Percentiles rank a stretch among this genome's conserved stretches.
Evolutionary conservation across 2,113 vertebrate genomes (phyloP).

Genomic region (Callionymus lyra): DNA sequence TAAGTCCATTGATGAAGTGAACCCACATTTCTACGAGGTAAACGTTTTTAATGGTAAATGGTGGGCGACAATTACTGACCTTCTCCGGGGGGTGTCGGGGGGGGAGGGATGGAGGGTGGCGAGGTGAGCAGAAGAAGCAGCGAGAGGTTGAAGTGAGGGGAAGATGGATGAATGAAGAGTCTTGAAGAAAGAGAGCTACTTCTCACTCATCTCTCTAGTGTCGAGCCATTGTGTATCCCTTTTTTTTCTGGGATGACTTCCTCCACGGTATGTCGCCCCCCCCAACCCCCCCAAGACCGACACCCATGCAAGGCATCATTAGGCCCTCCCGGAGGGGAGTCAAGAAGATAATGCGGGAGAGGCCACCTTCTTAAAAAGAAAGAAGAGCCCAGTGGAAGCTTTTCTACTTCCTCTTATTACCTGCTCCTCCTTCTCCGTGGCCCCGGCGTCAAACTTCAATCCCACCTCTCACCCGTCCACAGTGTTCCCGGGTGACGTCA

Average conservation of each 20-base stretch:
- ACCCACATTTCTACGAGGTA: too few relatives aligned
- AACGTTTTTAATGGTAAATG: too few relatives aligned
- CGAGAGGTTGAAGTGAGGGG: constrained; percentile 76
- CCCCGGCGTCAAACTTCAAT: constrained; percentile 30
- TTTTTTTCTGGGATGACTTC: constrained; percentile 35
- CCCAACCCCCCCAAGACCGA: constrained; percentile 67
- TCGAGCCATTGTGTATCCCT: constrained; percentile 35
- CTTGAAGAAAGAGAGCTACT: constrained; percentile 79
- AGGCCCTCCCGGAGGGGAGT: constrained; percentile 83
- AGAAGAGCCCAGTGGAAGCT: constrained; percentile 46
- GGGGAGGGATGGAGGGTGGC: constrained; percentile 23
- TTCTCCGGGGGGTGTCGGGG: constrained; percentile 28
- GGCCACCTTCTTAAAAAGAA: constrained; percentile 77
- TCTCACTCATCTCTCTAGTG: constrained; percentile 64
- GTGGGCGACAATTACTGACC: constrained; percentile 41
- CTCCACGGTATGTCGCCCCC: constrained; percentile 6
- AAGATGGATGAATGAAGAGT: constrained; percentile 56
- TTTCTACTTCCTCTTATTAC: constrained; percentile 70
- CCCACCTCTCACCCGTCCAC: constrained; percentile 33
- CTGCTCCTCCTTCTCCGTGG: constrained; percentile 71
- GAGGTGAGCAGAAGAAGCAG: constrained; percentile 48
- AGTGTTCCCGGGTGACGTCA: constrained; percentile 15
- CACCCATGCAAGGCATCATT: constrained; percentile 70
- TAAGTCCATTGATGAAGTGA: too few relatives aligned
- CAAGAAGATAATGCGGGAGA: constrained; percentile 89